Evolutionary conservation across 1,140 invertebrate genomes (phyloP).

Genomic region (Prorops nasuta): DNA sequence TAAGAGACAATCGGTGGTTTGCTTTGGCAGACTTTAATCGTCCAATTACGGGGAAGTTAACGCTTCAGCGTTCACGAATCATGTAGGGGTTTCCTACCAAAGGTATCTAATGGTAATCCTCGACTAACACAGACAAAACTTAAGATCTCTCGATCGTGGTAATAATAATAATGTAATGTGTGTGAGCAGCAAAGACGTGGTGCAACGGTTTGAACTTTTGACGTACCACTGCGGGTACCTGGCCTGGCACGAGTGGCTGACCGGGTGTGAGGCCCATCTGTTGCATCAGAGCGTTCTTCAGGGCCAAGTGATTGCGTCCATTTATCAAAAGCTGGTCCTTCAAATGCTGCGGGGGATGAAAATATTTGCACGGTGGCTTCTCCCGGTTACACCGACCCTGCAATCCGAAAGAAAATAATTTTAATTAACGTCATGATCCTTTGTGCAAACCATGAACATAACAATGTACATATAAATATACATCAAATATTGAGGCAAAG

Average conservation of each 20-base stretch:
- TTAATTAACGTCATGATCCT: neutral
- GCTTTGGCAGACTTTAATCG: too few species aligned
- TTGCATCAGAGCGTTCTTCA: conserved; percentile 95
- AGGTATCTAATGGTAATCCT: conserved; percentile 23
- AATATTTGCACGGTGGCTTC: conserved; percentile 99
- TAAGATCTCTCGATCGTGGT: conserved; percentile 26
- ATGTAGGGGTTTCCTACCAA: conserved; percentile 23
- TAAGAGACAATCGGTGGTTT: too few species aligned
- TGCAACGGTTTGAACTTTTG: conserved; percentile 15
- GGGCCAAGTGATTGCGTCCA: conserved; percentile 96
- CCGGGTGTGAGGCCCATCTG: conserved; percentile 89
- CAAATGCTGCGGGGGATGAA: conserved; percentile 98
- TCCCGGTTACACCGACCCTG: conserved; percentile 99
- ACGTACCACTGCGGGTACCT: conserved; percentile 89
- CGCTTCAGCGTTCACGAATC: conserved; percentile 16
- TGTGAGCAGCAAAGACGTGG: neutral
- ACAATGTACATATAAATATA: too few species aligned
- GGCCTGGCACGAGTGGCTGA: conserved; percentile 83
- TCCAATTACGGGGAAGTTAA: too few species aligned
- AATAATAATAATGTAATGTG: neutral
- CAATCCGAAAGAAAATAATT: conserved; percentile 47
- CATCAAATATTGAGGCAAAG: too few species aligned
- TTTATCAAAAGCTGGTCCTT: conserved; percentile 99
- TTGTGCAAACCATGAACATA: too few species aligned
- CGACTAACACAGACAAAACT: conserved; percentile 33